A percentile compares a stretch with the other conserved stretches of the same genome.
phyloP scores from a whole-genome alignment of 1,140 invertebrate species.

The Tetraneura akinire region DNA sequence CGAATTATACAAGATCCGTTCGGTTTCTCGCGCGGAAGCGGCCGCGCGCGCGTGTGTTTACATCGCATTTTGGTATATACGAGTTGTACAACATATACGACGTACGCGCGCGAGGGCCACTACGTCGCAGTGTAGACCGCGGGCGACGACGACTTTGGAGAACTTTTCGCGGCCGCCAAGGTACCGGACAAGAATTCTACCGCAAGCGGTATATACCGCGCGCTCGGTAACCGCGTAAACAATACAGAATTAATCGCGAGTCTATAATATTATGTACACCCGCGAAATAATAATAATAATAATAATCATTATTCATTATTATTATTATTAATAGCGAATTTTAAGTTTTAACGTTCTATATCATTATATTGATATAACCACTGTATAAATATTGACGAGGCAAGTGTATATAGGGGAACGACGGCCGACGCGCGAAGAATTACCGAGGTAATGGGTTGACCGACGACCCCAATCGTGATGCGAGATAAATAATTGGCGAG shows the following conservation, averaged over 20 bases:
- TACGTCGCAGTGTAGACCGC: neutral
- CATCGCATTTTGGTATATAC: neutral
- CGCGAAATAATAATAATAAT: neutral
- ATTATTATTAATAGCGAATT: no score
- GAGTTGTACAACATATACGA: no score
- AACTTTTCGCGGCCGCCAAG: neutral
- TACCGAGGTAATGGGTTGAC: no score
- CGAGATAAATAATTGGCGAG: no score
- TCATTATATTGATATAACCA: no score
- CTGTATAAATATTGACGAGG: no score
- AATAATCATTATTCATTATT: no score
- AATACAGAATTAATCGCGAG: neutral
- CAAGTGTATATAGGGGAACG: no score
- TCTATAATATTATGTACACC: neutral
- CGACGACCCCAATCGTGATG: no score
- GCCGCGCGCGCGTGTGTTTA: neutral
- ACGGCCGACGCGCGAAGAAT: no score
- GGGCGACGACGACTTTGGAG: neutral
- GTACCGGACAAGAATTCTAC: neutral
- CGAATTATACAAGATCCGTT: slow-evolving; percentile 39
- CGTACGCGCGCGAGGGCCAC: neutral
- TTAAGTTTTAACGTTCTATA: no score
- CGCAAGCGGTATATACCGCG: neutral
- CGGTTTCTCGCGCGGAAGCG: no score
- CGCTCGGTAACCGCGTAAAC: neutral